phyloP scores from a whole-genome alignment of 2,888 invertebrate genomes.

The Bombyx huttoni region DNA sequence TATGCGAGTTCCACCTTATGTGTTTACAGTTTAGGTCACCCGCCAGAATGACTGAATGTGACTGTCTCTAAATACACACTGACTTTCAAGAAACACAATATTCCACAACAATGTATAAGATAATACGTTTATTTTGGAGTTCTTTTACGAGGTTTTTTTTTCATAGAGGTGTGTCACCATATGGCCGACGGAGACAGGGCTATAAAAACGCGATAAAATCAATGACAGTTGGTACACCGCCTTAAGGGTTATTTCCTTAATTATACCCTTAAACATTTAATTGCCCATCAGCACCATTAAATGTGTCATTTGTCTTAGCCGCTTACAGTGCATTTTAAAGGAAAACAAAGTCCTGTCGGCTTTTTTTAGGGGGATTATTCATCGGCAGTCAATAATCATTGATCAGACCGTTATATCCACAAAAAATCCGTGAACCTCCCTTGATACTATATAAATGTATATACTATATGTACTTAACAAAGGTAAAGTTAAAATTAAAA shows the following conservation, averaged over 20 bases:
- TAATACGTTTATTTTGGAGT: slow-evolving; percentile 16
- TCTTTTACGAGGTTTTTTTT: slow-evolving; percentile 12
- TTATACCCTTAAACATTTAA: slow-evolving; percentile 9
- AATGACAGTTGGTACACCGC: slow-evolving; percentile 34
- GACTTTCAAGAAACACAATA: neutral
- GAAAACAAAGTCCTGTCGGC: too few species aligned
- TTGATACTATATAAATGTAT: too few species aligned
- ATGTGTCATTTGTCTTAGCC: neutral
- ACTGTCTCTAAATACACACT: too few species aligned
- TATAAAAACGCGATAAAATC: slow-evolving; percentile 40
- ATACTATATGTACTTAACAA: too few species aligned
- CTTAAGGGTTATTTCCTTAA: slow-evolving; percentile 21
- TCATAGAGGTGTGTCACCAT: slow-evolving; percentile 37
- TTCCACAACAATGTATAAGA: slow-evolving; percentile 1
- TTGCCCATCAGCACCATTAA: neutral
- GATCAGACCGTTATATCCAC: too few species aligned
- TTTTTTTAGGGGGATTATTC: too few species aligned
- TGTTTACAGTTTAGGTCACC: too few species aligned
- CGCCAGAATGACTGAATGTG: too few species aligned
- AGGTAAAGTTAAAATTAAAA: too few species aligned
- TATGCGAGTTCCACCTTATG: too few species aligned
- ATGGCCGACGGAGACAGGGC: slow-evolving; percentile 33
- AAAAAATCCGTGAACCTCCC: too few species aligned
- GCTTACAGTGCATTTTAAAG: neutral
- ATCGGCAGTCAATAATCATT: too few species aligned